A percentile compares a stretch with the other conserved stretches of the same genome.
These are phyloP conservation scores for Metellina segmentata DNA, from an alignment of 2,888 invertebrate genomes.

Conservation along the genomic window DNA sequence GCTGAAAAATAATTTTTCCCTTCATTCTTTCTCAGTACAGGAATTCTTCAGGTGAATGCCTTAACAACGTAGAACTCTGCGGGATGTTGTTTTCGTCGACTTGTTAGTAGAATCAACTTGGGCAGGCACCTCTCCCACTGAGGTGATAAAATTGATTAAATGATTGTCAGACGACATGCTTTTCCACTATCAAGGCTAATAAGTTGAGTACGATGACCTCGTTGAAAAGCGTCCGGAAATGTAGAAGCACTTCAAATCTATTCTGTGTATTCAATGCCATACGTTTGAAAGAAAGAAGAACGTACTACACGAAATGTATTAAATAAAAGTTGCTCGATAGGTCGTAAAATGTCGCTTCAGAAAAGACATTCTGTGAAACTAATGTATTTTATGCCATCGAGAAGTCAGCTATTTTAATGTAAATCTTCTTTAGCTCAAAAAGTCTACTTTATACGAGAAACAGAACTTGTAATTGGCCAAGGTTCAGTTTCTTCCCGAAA, in stretches of 20 bases:
- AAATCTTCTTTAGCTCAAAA: neutral
- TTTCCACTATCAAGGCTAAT: constrained; percentile 2
- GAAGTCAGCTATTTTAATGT: neutral
- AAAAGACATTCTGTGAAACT: neutral
- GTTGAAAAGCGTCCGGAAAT: neutral
- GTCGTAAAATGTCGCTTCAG: no score
- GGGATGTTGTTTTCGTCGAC: neutral
- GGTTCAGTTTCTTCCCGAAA: no score
- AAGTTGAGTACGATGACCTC: constrained; percentile 15
- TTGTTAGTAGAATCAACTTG: neutral
- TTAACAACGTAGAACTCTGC: neutral
- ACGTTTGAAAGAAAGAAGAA: neutral
- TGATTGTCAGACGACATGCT: constrained; percentile 7
- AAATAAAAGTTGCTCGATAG: no score
- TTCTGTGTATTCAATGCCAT: neutral
- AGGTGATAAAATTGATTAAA: constrained; percentile 4
- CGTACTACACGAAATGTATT: no score
- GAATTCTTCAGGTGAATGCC: no score
- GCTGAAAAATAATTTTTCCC: no score
- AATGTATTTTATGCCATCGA: neutral
- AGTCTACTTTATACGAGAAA: no score
- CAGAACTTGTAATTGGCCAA: no score
- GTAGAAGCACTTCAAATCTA: neutral
- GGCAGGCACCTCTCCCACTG: neutral
- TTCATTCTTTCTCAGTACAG: no score